A percentile compares a stretch with the other conserved stretches of the same genome.
These are phyloP conservation scores for Neolamprologus fasciatus DNA, from an alignment of 2,113 vertebrate genomes.

Conservation along the genomic window DNA sequence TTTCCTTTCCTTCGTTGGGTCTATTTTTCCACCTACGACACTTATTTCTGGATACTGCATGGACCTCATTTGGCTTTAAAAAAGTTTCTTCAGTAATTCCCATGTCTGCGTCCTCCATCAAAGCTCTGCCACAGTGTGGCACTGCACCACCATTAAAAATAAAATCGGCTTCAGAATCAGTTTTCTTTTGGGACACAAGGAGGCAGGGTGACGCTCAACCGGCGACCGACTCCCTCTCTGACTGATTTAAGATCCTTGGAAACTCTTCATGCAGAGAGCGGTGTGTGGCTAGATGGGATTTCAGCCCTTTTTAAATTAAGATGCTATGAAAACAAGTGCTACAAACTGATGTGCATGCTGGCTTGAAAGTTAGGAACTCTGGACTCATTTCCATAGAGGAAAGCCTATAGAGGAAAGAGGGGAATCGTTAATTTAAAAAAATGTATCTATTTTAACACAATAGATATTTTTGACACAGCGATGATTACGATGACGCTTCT, in stretches of 20 bases:
- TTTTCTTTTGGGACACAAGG: not conserved
- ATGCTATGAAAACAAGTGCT: not conserved
- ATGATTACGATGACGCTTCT: not conserved
- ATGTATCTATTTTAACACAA: not conserved
- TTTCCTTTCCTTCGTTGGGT: not conserved
- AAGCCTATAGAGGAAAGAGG: not conserved
- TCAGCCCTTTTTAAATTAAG: not conserved
- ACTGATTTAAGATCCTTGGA: slow-evolving; percentile 10
- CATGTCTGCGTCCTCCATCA: not conserved
- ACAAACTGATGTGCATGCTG: not conserved
- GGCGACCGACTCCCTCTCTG: not conserved
- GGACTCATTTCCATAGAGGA: not conserved
- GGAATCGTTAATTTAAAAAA: not conserved
- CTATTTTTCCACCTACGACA: not conserved
- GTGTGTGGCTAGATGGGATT: not conserved
- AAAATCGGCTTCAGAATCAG: not conserved
- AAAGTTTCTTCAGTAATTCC: not conserved
- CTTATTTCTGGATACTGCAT: not conserved
- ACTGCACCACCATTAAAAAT: slow-evolving; percentile 3
- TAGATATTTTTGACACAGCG: fast-evolving
- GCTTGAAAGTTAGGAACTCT: not conserved
- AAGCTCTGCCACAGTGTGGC: slow-evolving; percentile 39
- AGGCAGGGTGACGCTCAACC: not conserved
- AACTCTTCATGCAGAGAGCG: not conserved
- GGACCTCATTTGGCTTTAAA: not conserved